Evolutionary conservation across 2,888 invertebrate genomes (phyloP), one percentile per base, ranked within the genome.

Genomic region (Alentia gelatinosa): DNA sequence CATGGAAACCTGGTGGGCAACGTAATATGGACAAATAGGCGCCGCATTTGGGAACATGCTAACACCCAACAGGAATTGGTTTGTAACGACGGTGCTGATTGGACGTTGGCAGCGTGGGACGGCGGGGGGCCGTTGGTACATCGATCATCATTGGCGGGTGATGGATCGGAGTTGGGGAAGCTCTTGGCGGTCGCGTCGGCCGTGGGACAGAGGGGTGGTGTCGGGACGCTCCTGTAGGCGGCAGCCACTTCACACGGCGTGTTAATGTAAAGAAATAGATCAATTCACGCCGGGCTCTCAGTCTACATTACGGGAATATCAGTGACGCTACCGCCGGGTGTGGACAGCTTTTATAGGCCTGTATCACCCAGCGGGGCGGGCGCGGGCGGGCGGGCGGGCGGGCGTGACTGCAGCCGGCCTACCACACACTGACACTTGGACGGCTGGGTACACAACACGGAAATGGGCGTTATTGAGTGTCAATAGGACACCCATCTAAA

Each of bases 51-150:
- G 37, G 23, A 39, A 35, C 79, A 79, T 79, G 35, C 39, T 79
- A 15, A 37, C 79, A 39, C 79, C 79, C 79, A 68, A 26, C 68
- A 19, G 56, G 56, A 56, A 56, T 68, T 68, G 79, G 37, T 79
- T 79, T 79, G 79, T 37, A 79, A 79, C 79, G 79, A 79, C 35
- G 79, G 79, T 39, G 79, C 79, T 79, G 37, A 79, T 79, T 79
- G 79, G 79, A 19, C 79, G 79, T 39, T 79, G 39, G 79, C 79
- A 15, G 39, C 15, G 79, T 26, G 63, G 26, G n/a, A 9, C 63
- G 5, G 26, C 5, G 63, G 26, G n/a, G 19, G 74, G 74, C 74
- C 74, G 56, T n/a, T 56, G 56, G 23, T 56, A 56, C 33, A 68
- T 68, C 68, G 68, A 79, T 79, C 79, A 35, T 35, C 37, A 79